Conservation (phyloP, 2,888 invertebrate genomes). For the Ptycholaimellus sp. region DNA sequence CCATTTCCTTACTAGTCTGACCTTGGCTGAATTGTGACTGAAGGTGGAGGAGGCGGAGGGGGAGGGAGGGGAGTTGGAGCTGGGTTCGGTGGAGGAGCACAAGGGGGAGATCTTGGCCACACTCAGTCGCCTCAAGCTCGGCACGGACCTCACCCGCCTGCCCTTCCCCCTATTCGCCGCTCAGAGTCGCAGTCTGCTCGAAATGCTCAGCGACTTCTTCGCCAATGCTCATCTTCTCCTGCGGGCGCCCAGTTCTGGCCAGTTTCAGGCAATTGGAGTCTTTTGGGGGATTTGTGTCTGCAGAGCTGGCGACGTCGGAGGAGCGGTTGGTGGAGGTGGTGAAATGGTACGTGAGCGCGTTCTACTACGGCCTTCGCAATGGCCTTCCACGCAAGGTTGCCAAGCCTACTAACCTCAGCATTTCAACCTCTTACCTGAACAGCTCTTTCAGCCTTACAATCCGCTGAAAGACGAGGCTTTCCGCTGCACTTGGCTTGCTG, state of each 20-base stretch:
- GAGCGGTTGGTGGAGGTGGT: slow-evolving; percentile 29
- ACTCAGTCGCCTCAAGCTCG: slow-evolving; percentile 32
- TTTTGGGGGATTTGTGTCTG: no score
- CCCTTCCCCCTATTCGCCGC: slow-evolving; percentile 32
- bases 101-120: slow-evolving; percentile 26
- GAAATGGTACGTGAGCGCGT: slow-evolving; percentile 27
- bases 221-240: slow-evolving; percentile 31
- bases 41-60: no score
- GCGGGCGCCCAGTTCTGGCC: slow-evolving; percentile 15
- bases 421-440: no score
- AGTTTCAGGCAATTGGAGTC: no score
- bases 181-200: slow-evolving; percentile 32
- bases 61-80: background rate
- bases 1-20: no score
- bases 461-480: slow-evolving; percentile 35
- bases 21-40: no score
- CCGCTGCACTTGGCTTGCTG: slow-evolving; percentile 32
- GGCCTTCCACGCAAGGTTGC: no score
- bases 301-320: slow-evolving; percentile 25
- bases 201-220: slow-evolving; percentile 34
- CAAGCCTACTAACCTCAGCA: no score
- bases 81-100: background rate
- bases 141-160: slow-evolving; percentile 34
- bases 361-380: background rate
- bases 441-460: slow-evolving; percentile 32